Base-by-base conservation (phyloP, 2,888 invertebrate genomes). In the Salticus scenicus region DNA sequence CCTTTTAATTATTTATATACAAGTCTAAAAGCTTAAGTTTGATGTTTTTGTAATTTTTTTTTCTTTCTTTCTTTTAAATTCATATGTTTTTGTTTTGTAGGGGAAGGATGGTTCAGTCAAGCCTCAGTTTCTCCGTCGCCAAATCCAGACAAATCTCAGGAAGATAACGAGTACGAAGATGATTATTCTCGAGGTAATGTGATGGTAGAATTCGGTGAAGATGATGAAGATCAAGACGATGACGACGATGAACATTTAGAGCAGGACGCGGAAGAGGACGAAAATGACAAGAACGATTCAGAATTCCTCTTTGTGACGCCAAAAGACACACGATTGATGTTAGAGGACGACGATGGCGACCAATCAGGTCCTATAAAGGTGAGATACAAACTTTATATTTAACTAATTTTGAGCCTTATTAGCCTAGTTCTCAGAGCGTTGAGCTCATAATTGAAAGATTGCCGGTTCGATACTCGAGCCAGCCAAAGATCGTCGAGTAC, bases 281-380 rank as follows among this genome's bases (percentile, higher is more conserved):
- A 63, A 8, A 17, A 28, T 2, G 33, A 33, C 27, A 33, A n/a
- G 7, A 37, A 64, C 28, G 64, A 72, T 14, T 69, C 84, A 5
- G 84, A 85, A 27, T 85, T 85, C 47, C 70, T 85, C 1, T 85
- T 79, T 67, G 14, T 84, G n/a, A 72, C 72, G 1, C 63, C 74
- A 14, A 74, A 41, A n/a, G 84, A 85, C 24, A 75, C 41, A 0
- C 63, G 84, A 24, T 67, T 84, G n/a, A 28, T 84, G 41, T 73
- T 79, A 8, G 78, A 85, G 31, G 78, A 85, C 30, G 75, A 74
- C n/a, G 80, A 81, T n/a, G 73, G 57, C 28, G 76, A 83, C 12
- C 76, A 76, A 28, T 76, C 71, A 0, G 75, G 77, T 1, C 72
- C 72, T 2, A 84, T 84, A 12, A 84, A 84, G 77, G 83, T 84